Evolutionary conservation across 2,113 vertebrate species (phyloP), one percentile per base, ranked within the genome.

Genomic region (Phyllostomus hastatus): DNA sequence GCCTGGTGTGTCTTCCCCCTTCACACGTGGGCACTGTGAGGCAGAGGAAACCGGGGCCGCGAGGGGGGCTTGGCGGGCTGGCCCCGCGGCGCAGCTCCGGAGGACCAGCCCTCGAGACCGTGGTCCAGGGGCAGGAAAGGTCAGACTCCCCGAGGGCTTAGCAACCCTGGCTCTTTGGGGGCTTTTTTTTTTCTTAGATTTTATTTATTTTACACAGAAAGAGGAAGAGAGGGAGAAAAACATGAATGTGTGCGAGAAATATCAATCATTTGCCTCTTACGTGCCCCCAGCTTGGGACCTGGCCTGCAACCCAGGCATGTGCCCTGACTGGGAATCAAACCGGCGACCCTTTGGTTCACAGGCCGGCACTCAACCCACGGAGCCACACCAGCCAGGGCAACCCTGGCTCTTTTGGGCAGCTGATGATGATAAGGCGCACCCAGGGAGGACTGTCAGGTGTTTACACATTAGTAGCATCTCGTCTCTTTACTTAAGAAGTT

Each of bases 401-500:
- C 35, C 5, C 64, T 54, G 6, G 61, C 35, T 80, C 78, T 43
- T 22, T 4, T 10, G 72, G 79, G 10, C 9, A 12, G 70, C 20
- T 24, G 12, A 67, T 28, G 35, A 52, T 28, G 41, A 52, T 7
- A 38, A n/a, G 92, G 48, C 20, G 17, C 16, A 31, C 1, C 70
- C 4, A 33, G 80, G 52, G 64, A 38, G 31, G n/a, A 54, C 2
- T 19, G 28, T 12, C 9, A 0, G 11, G 1, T 7, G 33, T 93
- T 67, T 48, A 73, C 35, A 48, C 41, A 35, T 24, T 19, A 54
- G 64, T 5, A 48, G 54, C 41, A n/a, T 20, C 48, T 81, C 54
- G 17, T 80, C 50, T 86, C 81, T 96, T 91, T 46, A 50, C 59
- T 76, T 73, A 89, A 81, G 89, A 72, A 91, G 64, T 54, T 88